Percentiles rank a stretch among this genome's conserved stretches.
These are phyloP conservation scores for Cataglyphis cursor DNA, from an alignment of 2,888 invertebrate species.

Conservation along the genomic window DNA sequence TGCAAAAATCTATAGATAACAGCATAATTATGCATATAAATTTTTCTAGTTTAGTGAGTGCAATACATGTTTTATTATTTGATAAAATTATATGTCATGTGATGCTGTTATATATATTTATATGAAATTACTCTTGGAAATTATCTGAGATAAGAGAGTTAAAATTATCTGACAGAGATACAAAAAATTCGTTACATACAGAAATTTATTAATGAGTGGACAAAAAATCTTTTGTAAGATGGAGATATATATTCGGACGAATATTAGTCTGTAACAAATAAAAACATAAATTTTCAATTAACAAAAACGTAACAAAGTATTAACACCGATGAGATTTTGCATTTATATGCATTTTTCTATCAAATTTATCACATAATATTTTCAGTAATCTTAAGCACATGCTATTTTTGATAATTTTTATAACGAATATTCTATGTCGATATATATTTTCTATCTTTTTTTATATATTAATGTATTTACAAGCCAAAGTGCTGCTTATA, in stretches of 20 bases:
- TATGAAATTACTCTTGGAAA: constrained; percentile 8
- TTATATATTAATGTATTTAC: constrained; percentile 18
- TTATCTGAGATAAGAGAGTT: background rate
- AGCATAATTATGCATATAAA: background rate
- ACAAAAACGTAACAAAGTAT: background rate
- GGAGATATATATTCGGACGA: background rate
- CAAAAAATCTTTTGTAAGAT: background rate
- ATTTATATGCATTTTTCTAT: constrained; percentile 4
- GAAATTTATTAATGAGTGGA: background rate
- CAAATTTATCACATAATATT: background rate
- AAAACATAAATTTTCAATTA: background rate
- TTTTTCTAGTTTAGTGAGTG: background rate
- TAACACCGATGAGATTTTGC: background rate
- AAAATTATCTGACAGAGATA: background rate
- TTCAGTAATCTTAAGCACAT: constrained; percentile 13
- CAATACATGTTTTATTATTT: background rate
- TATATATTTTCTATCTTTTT: background rate
- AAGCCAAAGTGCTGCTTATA: background rate
- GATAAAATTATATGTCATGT: background rate
- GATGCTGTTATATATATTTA: constrained; percentile 14
- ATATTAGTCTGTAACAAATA: background rate
- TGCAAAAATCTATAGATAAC: background rate
- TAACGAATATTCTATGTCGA: background rate
- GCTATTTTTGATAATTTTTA: constrained; percentile 24
- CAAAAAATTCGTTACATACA: background rate